Percentiles rank a stretch among this genome's conserved stretches.
Evolutionary conservation across 2,797 vertebrate species (phyloP).

Genomic region (Amazona ochrocephala): DNA sequence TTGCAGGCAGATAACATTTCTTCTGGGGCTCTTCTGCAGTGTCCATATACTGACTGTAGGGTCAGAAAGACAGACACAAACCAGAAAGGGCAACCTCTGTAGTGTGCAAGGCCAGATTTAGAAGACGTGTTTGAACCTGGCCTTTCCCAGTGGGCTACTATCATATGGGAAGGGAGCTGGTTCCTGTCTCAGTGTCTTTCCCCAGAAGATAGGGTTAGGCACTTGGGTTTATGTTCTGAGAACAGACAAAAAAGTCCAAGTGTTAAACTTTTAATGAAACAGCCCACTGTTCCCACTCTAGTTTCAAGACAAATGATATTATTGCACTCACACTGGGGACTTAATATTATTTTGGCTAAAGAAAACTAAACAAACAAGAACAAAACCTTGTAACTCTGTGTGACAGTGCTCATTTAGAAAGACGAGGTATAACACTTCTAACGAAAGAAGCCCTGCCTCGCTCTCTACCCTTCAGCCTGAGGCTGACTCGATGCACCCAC

Average conservation of each 20-base stretch:
- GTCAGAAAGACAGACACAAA: neutral
- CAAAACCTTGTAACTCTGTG: neutral
- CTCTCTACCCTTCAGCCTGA: neutral
- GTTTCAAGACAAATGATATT: neutral
- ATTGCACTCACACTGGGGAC: neutral
- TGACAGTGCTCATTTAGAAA: neutral
- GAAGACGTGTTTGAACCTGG: neutral
- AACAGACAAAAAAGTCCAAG: neutral
- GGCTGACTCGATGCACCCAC: neutral
- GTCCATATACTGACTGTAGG: neutral
- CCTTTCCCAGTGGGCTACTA: neutral
- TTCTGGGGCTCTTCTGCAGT: neutral
- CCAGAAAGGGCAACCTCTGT: neutral
- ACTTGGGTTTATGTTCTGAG: neutral
- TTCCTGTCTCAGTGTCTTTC: neutral
- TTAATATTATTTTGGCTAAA: constrained; percentile 19
- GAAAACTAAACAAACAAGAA: neutral
- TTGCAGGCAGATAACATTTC: neutral
- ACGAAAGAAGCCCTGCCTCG: neutral
- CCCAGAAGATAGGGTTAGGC: neutral
- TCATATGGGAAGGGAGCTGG: neutral
- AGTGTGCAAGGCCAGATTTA: neutral
- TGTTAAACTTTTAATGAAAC: neutral
- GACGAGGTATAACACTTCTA: neutral
- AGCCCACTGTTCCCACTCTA: neutral